These are phyloP conservation scores for Hydriomena furcata DNA, from an alignment of 2,888 invertebrate genomes.

Conservation along the genomic window DNA sequence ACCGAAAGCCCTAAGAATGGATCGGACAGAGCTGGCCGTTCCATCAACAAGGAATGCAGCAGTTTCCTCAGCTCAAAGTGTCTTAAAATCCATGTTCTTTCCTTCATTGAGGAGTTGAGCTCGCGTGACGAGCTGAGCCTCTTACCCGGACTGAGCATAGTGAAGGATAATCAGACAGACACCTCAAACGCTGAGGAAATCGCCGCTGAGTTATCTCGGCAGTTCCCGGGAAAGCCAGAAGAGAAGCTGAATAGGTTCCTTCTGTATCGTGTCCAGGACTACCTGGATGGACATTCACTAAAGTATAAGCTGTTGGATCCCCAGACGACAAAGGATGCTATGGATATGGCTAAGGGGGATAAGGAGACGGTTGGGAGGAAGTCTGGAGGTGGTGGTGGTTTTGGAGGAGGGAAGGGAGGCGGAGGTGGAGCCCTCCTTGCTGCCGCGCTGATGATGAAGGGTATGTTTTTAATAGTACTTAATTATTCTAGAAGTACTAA, in stretches of 20 bases:
- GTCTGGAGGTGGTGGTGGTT: constrained; percentile 67
- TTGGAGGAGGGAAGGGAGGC: constrained; percentile 64
- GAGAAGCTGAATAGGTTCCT: constrained; percentile 90
- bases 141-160: constrained; percentile 89
- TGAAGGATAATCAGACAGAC: constrained; percentile 83
- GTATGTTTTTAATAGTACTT: too few relatives aligned
- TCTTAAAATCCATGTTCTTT: constrained; percentile 90
- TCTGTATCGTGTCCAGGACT: constrained; percentile 86
- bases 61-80: constrained; percentile 86
- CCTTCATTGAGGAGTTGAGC: constrained; percentile 89
- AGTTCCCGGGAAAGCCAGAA: constrained; percentile 90
- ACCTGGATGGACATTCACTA: constrained; percentile 89
- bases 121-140: constrained; percentile 88
- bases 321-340: constrained; percentile 82
- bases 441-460: constrained; percentile 86
- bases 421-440: constrained; percentile 79
- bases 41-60: constrained; percentile 70
- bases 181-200: constrained; percentile 85
- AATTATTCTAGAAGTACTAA: too few relatives aligned
- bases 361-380: constrained; percentile 73
- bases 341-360: constrained; percentile 73
- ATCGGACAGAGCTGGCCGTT: constrained; percentile 56
- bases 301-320: constrained; percentile 88
- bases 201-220: constrained; percentile 87
- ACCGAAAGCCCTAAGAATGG: constrained; percentile 43